These are phyloP conservation scores for Eidolon dupreanum DNA, from an alignment of 2,797 vertebrate genomes.

Conservation along the genomic window DNA sequence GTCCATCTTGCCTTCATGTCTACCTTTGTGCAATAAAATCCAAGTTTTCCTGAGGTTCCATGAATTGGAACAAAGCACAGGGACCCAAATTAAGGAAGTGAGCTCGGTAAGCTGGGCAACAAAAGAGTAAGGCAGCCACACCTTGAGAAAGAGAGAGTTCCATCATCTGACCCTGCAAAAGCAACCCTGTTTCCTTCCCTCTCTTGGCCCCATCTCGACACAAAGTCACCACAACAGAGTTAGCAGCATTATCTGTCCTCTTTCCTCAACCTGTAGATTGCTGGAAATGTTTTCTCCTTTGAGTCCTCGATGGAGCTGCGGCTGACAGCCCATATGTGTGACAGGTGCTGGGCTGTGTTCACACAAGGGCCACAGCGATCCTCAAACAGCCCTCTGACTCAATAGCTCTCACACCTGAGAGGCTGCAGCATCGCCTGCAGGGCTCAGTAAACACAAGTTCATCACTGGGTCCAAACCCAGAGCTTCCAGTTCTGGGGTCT, in stretches of 20 bases:
- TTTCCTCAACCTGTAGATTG: neutral
- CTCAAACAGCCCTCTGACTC: neutral
- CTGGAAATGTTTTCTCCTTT: neutral
- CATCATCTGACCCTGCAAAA: neutral
- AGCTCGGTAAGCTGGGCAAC: neutral
- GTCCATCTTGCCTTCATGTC: neutral
- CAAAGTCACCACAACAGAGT: neutral
- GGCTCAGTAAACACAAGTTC: neutral
- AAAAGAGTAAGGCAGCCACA: neutral
- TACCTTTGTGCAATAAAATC: neutral
- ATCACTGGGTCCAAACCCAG: too few relatives aligned
- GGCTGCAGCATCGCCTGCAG: neutral
- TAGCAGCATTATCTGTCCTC: neutral
- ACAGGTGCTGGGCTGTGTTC: neutral
- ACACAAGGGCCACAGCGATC: accelerated
- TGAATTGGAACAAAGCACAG: neutral
- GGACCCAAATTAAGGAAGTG: neutral
- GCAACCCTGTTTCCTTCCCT: neutral
- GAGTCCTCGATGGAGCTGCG: accelerated
- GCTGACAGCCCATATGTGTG: accelerated
- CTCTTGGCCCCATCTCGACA: neutral
- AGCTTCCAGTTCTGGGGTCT: neutral
- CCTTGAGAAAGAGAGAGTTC: neutral
- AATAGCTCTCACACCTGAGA: neutral
- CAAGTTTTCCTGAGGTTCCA: neutral